Evolutionary conservation across 2,113 vertebrate genomes (phyloP), one percentile per base, ranked within the genome.

Genomic region (Riparia riparia): DNA sequence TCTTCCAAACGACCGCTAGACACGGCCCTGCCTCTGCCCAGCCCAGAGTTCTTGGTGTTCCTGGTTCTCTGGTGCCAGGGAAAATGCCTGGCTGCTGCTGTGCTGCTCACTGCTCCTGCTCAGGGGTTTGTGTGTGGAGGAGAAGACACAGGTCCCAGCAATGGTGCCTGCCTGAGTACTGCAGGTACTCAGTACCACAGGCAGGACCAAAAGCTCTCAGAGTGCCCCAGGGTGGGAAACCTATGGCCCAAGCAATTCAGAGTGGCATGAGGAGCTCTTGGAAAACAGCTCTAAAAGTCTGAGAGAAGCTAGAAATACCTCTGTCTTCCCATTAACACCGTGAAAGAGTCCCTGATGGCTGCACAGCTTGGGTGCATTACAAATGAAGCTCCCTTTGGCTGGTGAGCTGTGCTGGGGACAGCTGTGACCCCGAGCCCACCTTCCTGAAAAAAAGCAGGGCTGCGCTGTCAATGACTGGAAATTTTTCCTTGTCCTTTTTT

Each of bases 361-460:
- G 53, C 34, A 78, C 14, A 54, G 64, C 32, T 24, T 6, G 1
- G 2, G 39, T 32, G 39, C 29, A 5, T 34, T 22, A 32, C 14
- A 72, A 37, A 68, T 14, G 20, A 61, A 53, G 15, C 10, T 53
- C 26, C 32, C 9, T 21, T n/a, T 32, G 71, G 8, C 54, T 41
- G 56, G 1, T 57, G 53, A 22, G 69, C 74, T 72, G 47, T 57
- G 32, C 64, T 6, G 2, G 31, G 16, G n/a, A 77, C 31, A 25
- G 54, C 14, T 1, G 13, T 31, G 42, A 42, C 22, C 78, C 44
- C 0, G 0, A 68, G 51, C n/a, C 26, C 20, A 1, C 26, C n/a
- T 51, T 29, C 49, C 73, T 14, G 5, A 58, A 77, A 60, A 32
- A 70, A 42, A 41, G 29, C 45, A 64, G 50, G 1, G 0, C 42